Conservation (phyloP, 2,888 invertebrate species). For the Drosophila mimetica region DNA sequence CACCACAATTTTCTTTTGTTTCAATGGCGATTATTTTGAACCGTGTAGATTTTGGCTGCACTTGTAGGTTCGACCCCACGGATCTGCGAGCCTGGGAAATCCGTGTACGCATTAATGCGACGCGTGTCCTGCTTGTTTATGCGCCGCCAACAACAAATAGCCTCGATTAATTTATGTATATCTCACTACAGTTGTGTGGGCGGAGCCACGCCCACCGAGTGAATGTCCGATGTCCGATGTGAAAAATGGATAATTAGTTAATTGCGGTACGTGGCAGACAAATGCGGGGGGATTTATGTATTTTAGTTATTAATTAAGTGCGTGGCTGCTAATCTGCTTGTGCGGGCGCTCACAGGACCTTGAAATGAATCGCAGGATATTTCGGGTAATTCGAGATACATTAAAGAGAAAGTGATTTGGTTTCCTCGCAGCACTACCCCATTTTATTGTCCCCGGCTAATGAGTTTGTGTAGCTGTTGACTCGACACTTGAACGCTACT, state of each 20-base stretch:
- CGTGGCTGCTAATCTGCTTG: conserved; percentile 45
- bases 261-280: conserved; percentile 62
- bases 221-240: conserved; percentile 51
- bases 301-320: conserved; percentile 75
- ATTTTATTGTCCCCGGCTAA: conserved; percentile 12
- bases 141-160: conserved; percentile 40
- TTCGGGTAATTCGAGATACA: conserved; percentile 16
- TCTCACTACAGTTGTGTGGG: conserved; percentile 21
- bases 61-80: conserved; percentile 20
- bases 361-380: conserved; percentile 10
- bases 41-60: conserved; percentile 37
- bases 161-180: conserved; percentile 62
- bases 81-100: conserved; percentile 35
- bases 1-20: no score
- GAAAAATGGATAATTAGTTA: conserved; percentile 80
- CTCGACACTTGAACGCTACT: conserved; percentile 82
- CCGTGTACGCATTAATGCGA: conserved; percentile 68
- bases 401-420: neutral
- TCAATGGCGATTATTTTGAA: neutral
- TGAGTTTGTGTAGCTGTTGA: conserved; percentile 16
- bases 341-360: conserved; percentile 13
- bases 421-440: neutral
- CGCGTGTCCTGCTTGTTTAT: conserved; percentile 73
- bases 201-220: conserved; percentile 36
- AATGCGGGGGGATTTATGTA: conserved; percentile 55